Evolutionary conservation across 2,113 vertebrate genomes (phyloP), one percentile per base, ranked within the genome.

Genomic region (Gobius niger): DNA sequence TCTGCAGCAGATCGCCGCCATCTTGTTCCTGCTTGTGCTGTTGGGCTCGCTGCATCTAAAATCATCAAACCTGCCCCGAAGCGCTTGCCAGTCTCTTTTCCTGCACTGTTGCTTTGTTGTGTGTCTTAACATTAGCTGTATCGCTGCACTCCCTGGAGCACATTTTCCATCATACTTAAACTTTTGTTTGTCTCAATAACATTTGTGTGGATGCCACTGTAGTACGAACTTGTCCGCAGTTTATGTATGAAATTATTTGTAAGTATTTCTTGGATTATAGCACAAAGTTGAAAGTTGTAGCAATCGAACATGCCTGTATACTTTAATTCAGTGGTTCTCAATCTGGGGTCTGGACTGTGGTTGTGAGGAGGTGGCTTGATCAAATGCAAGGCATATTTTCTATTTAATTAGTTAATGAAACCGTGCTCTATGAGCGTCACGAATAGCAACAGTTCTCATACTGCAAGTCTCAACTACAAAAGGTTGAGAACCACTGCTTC

Each of bases 1-100:
- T 73, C 65, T 80, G 85, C 86, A 76, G 85, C 87, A 88, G 77
- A 78, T 79, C 60, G 84, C 82, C 87, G 83, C 85, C 88, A 89
- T 90, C 87, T 88, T 88, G 84, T 86, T 87, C 44, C 70, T 67
- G 74, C 81, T 60, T 72, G 72, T 78, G 65, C 83, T 84, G 73
- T 75, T 41, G 67, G 82, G 68, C 69, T 81, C 77, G 71, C 72
- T 47, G 71, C 73, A 65, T 82, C 75, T 78, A 68, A 84, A 77
- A 84, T 56, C 8, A 15, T 72, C 78, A 57, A 79, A 77, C 73
- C 72, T 67, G 78, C 71, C 63, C 51, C 69, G 68, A 4, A 74
- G 70, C 74, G 62, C 82, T 70, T 76, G 75, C 73, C 80, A 72
- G 60, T 44, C 64, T 71, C 60, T 24, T 52, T 56, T 65, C 64